These are phyloP conservation scores for Drosophila pachea DNA, from an alignment of 1,140 invertebrate genomes.

Conservation along the genomic window DNA sequence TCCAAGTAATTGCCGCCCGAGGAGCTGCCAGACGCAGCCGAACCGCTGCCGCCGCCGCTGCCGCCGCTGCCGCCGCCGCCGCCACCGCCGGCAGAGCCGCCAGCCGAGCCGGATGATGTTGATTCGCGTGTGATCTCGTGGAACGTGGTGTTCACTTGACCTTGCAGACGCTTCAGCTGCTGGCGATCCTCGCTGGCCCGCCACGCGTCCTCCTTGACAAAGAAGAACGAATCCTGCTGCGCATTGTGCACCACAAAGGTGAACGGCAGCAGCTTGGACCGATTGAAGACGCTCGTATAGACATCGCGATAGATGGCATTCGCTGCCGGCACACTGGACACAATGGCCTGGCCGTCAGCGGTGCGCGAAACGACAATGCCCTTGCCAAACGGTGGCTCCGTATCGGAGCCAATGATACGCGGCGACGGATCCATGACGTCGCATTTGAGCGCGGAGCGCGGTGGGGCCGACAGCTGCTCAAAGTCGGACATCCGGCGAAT, in stretches of 20 bases:
- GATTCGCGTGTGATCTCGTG: conserved; percentile 88
- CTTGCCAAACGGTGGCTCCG: conserved; percentile 93
- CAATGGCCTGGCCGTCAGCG: conserved; percentile 87
- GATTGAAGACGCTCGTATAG: conserved; percentile 95
- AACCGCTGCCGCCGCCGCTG: neutral
- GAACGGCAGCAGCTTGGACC: conserved; percentile 92
- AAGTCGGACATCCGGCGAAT: conserved; percentile 87
- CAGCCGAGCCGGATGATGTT: conserved; percentile 3
- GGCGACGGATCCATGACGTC: conserved; percentile 86
- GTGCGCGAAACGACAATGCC: conserved; percentile 92
- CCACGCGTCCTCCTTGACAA: conserved; percentile 94
- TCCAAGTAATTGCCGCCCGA: conserved; percentile 83
- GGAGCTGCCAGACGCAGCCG: conserved; percentile 1
- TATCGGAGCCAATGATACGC: conserved; percentile 85
- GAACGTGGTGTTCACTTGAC: conserved; percentile 95
- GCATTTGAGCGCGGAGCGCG: conserved; percentile 86
- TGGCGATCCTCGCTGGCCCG: conserved; percentile 92
- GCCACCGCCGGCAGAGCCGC: neutral
- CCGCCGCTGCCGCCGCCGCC: too few relatives aligned
- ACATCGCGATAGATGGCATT: conserved; percentile 94
- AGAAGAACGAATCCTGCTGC: conserved; percentile 95
- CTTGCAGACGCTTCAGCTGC: conserved; percentile 91
- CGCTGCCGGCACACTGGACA: conserved; percentile 91
- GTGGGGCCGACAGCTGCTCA: conserved; percentile 85
- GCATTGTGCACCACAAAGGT: conserved; percentile 93